Evolutionary conservation across 2,888 invertebrate genomes (phyloP).

Genomic region (Cybosia mesomella): DNA sequence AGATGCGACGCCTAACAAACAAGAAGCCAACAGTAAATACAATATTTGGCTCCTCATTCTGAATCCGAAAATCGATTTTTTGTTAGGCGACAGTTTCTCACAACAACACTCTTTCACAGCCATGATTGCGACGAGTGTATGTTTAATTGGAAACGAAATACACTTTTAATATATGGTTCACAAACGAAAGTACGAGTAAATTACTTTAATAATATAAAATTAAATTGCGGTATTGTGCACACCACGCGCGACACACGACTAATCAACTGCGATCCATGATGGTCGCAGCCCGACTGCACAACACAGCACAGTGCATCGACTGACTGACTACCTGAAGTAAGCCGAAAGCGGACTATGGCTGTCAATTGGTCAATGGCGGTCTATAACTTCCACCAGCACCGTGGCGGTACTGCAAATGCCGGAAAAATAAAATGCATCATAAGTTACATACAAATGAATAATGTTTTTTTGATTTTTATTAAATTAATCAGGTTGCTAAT

Average conservation of each 20-base stretch:
- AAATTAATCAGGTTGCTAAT: background rate
- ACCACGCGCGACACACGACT: slow-evolving; percentile 62
- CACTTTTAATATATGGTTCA: slow-evolving; percentile 63
- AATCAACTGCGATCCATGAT: slow-evolving; percentile 81
- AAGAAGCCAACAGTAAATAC: slow-evolving; percentile 77
- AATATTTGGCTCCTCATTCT: slow-evolving; percentile 81
- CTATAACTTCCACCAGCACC: background rate
- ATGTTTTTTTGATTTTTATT: background rate
- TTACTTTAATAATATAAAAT: slow-evolving; percentile 53
- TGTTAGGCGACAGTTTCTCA: slow-evolving; percentile 82
- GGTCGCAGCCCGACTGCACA: slow-evolving; percentile 80
- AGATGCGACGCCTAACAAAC: slow-evolving; percentile 70
- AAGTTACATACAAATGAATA: background rate
- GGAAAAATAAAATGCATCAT: background rate
- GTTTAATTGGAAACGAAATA: slow-evolving; percentile 57
- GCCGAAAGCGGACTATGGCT: slow-evolving; percentile 56
- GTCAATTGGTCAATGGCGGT: background rate
- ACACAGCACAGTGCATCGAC: slow-evolving; percentile 38
- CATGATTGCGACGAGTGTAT: slow-evolving; percentile 68
- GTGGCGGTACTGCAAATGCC: background rate
- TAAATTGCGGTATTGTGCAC: slow-evolving; percentile 61
- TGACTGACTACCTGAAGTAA: slow-evolving; percentile 60
- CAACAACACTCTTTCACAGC: slow-evolving; percentile 84
- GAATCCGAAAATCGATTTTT: slow-evolving; percentile 86
- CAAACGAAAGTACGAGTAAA: slow-evolving; percentile 64